A percentile compares a stretch with the other conserved stretches of the same genome.
phyloP scores from a whole-genome alignment of 2,888 invertebrate genomes.

The Sepiola atlantica region DNA sequence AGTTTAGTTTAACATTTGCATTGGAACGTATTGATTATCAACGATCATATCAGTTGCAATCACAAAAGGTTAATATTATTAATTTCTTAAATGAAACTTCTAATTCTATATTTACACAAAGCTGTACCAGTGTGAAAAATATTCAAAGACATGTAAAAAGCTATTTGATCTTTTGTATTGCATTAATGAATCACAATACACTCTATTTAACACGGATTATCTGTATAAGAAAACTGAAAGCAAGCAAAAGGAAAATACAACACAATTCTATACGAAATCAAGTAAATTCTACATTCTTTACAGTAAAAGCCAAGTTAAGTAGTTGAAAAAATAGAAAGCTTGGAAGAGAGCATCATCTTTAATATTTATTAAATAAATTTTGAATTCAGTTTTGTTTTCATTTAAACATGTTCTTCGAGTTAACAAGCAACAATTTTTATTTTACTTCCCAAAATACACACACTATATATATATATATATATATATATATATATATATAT shows the following conservation, averaged over 20 bases:
- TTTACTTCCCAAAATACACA: not conserved
- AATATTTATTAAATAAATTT: not conserved
- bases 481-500: no score
- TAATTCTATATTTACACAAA: not conserved
- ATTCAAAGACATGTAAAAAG: not conserved
- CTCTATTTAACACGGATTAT: not conserved
- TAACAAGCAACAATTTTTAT: not conserved
- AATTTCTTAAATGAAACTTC: not conserved
- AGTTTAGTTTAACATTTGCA: not conserved
- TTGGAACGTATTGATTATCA: not conserved
- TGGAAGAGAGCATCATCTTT: not conserved
- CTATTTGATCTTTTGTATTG: not conserved
- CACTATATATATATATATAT: no score
- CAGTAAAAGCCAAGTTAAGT: constrained; percentile 5
- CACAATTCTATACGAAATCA: not conserved
- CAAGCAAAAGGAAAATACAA: not conserved
- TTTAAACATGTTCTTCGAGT: not conserved
- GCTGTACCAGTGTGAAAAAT: not conserved
- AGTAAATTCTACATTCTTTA: not conserved
- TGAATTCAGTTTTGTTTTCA: not conserved
- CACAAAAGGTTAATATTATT: not conserved
- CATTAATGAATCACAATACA: constrained; percentile 32
- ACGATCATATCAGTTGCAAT: not conserved
- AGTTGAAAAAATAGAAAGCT: not conserved
- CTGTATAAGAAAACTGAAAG: not conserved